Base-by-base conservation (phyloP, 2,888 invertebrate genomes). In the Oscheius sp. region DNA sequence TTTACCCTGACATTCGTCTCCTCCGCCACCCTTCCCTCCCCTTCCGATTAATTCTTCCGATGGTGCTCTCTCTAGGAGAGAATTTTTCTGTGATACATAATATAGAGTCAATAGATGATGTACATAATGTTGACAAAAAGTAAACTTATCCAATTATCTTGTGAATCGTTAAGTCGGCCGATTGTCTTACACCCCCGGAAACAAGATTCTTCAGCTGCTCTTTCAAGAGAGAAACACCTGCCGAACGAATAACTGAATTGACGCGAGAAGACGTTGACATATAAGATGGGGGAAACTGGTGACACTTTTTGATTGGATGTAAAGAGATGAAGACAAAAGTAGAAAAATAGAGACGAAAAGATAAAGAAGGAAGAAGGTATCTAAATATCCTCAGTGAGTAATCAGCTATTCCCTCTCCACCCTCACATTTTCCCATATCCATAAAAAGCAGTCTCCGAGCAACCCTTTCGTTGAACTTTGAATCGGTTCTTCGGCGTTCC, bases 1-100 rank as follows among this genome's bases (percentile, higher is more conserved):
- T 67, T 84, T 22, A 78, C 80, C 33, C 59, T 84, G 9, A 72
- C 78, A 6, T 74, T 83, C 45, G 73, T 83, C 20, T 78, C 81
- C 17, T 76, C 76, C 5, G 63, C 32, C 41, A 65, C 71, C n/a
- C 38, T 41, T 8, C 36, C 36, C 36, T 9, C 8, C 41, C 41
- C 41, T 12, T 14, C 20, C 41, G 28, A 17, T 3, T 56, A 36
- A 20, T 33, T 38, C 36, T 38, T 14, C 33, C 17, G n/a, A 20
- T 47, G n/a, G 4, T 47, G n/a, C 20, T 47, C 26, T 50, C 26
- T 26, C 50, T 24, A 26, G 26, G 12, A 38, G 22, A 12, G 17
- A 36, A 20, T 36, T 38, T 22, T 33, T 33, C 36, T 56, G 56
- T 56, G 56, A 56, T 56, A 56, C 56, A 56, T 56, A 56, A 56